Base-by-base conservation (phyloP, 2,797 vertebrate genomes). In the Platalea minor region DNA sequence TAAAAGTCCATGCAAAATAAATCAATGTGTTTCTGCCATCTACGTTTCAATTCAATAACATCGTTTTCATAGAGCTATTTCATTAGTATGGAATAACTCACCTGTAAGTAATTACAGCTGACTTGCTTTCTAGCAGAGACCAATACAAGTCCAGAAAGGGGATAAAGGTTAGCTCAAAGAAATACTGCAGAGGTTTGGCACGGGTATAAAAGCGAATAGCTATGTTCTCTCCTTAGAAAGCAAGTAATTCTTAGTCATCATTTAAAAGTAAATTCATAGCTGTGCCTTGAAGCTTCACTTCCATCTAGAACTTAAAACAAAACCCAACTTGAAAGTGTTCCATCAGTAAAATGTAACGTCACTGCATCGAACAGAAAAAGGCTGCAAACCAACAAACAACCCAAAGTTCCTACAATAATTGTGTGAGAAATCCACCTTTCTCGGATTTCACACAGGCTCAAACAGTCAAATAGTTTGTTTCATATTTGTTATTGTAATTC, bases 101-200 rank as follows among this genome's bases (percentile, higher is more conserved):
- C 97, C 96, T 97, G 97, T 95, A 97, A 97, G 97, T 96, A 95
- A 97, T 97, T 97, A 97, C 72, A 92, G 95, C 93, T 95, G 96
- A 93, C 95, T 97, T 83, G 96, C 94, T 96, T 97, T 96, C 93
- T 94, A 94, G 93, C 95, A 93, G 94, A 95, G 96, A 94, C 91
- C 74, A 86, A 59, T 75, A 39, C 77, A 75, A 91, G 87, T 87
- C 81, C 94, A 96, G 91, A 91, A 93, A 93, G 91, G 93, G 92
- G 94, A 96, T 96, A 95, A 96, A 96, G 92, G 95, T 96, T 94
- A 91, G 96, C 93, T 91, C 91, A 91, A 75, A 95, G 95, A 95
- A 97, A 96, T 87, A 94, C 93, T 95, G 93, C 95, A 83, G 90
- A 89, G 76, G 91, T 93, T 93, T 97, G 95, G 95, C 85, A 86